phyloP scores from a whole-genome alignment of 2,888 invertebrate genomes.

The Idaea straminata region DNA sequence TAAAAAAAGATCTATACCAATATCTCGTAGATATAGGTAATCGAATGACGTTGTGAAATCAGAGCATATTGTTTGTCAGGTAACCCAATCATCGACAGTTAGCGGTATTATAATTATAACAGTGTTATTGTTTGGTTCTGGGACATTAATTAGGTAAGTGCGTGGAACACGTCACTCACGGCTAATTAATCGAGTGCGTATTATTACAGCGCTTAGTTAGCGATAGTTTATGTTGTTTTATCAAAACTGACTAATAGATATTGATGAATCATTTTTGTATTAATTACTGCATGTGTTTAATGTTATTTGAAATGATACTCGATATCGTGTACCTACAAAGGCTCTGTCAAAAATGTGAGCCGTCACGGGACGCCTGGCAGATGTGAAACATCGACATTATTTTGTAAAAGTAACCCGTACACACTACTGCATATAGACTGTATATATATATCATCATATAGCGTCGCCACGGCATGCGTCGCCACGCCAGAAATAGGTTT shows the following conservation, averaged over 20 bases:
- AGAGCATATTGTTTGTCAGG: constrained; percentile 21
- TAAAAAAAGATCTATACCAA: no score
- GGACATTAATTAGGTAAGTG: constrained; percentile 74
- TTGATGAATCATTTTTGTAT: constrained; percentile 1
- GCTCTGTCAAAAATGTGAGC: no score
- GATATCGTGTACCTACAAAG: not conserved
- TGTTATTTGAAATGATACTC: not conserved
- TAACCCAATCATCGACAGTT: constrained; percentile 57
- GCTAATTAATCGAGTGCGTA: constrained; percentile 75
- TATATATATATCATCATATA: no score
- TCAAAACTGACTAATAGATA: constrained; percentile 5
- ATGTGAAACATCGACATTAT: no score
- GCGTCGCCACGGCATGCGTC: no score
- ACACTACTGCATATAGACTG: no score
- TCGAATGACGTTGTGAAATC: constrained; percentile 13
- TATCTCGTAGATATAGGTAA: constrained; percentile 3
- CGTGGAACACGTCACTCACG: constrained; percentile 58
- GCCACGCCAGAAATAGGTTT: no score
- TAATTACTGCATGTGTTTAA: not conserved
- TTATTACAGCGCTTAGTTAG: constrained; percentile 60
- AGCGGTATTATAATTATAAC: constrained; percentile 53
- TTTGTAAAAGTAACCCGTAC: no score
- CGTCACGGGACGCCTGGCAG: no score
- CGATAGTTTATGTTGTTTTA: constrained; percentile 56
- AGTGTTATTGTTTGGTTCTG: constrained; percentile 56